These are phyloP conservation scores for Capreolus pygargus DNA, from an alignment of 2,113 vertebrate species.

Conservation along the genomic window DNA sequence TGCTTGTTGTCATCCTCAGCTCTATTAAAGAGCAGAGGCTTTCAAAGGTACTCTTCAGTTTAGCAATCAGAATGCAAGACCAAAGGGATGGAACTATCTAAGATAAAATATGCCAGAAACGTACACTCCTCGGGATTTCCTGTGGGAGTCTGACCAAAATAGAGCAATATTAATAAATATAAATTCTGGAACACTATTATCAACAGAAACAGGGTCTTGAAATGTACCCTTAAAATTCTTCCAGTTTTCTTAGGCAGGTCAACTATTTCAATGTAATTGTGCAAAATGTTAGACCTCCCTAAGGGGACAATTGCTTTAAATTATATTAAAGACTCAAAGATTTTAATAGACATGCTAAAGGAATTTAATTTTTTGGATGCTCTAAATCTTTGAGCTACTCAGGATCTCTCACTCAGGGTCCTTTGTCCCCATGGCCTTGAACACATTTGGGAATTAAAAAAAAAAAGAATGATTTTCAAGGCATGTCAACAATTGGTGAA, in stretches of 20 bases:
- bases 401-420: constrained; percentile 68
- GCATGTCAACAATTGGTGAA: constrained; percentile 48
- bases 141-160: constrained; percentile 85
- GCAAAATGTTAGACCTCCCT: constrained; percentile 79
- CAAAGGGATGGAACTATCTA: constrained; percentile 80
- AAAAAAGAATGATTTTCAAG: constrained; percentile 65
- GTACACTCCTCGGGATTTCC: constrained; percentile 84
- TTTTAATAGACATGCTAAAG: constrained; percentile 76
- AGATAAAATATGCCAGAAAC: constrained; percentile 86
- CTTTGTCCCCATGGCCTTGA: constrained; percentile 71
- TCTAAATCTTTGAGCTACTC: constrained; percentile 80
- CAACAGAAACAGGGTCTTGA: constrained; percentile 75
- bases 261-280: constrained; percentile 77
- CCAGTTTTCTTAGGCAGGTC: constrained; percentile 80
- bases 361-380: constrained; percentile 74
- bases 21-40: constrained; percentile 84
- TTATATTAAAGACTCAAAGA: constrained; percentile 81
- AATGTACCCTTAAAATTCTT: constrained; percentile 81
- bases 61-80: constrained; percentile 79
- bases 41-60: constrained; percentile 83
- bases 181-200: constrained; percentile 84
- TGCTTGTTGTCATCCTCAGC: constrained; percentile 87
- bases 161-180: constrained; percentile 87
- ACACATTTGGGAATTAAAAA: constrained; percentile 72
- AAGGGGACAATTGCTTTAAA: constrained; percentile 81